A percentile compares a stretch with the other conserved stretches of the same genome.
Conservation (phyloP, 1,140 invertebrate genomes). For the Drosophila sp. region DNA sequence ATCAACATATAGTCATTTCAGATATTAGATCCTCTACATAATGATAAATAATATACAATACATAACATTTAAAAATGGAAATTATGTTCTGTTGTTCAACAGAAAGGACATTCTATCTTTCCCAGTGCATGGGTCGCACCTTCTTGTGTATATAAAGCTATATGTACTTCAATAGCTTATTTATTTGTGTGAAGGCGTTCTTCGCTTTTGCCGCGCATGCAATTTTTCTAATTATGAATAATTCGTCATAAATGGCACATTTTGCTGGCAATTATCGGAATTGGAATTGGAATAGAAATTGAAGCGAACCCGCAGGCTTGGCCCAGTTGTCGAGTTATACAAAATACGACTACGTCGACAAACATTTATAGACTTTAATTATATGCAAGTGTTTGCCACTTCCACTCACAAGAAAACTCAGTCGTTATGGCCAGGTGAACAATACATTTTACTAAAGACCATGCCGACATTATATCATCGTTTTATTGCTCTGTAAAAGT, state of each 20-base stretch:
- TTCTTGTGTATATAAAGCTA: constrained; percentile 2
- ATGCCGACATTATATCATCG: constrained; percentile 28
- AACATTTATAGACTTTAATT: constrained; percentile 25
- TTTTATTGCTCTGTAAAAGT: constrained; percentile 21
- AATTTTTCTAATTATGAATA: constrained; percentile 77
- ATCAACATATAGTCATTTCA: too few relatives aligned
- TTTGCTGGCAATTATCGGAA: constrained; percentile 72
- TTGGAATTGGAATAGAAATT: constrained; percentile 18
- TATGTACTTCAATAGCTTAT: constrained; percentile 20
- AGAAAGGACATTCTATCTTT: neutral
- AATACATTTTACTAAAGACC: neutral
- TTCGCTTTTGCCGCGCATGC: constrained; percentile 42
- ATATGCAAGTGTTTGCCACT: constrained; percentile 29
- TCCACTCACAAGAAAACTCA: neutral
- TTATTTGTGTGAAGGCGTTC: constrained; percentile 31
- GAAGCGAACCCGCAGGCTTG: constrained; percentile 28
- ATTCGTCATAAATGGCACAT: constrained; percentile 75
- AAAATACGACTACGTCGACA: constrained; percentile 5
- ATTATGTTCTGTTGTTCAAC: too few relatives aligned
- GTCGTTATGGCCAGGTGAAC: constrained; percentile 8
- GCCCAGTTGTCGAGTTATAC: constrained; percentile 23
- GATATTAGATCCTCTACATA: too few relatives aligned
- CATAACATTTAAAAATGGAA: too few relatives aligned
- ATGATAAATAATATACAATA: too few relatives aligned
- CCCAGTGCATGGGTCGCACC: constrained; percentile 10